Evolutionary conservation across 92 coral and sea anemone genomes (phyloP).

Genomic region (Heliopora coerulea): DNA sequence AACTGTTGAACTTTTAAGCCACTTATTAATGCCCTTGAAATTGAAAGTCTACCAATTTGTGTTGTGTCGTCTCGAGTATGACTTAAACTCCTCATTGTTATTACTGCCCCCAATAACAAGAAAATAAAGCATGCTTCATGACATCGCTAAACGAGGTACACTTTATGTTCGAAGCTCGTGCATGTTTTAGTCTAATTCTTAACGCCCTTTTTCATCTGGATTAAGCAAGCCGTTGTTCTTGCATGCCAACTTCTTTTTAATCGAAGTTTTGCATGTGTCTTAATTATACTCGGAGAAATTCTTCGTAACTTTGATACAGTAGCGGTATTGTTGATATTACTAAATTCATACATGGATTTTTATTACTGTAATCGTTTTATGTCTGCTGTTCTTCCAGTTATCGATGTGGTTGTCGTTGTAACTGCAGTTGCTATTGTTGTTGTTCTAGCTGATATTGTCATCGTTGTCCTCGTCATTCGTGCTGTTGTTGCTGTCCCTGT

Average conservation of each 20-base stretch:
- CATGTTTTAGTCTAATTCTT: neutral
- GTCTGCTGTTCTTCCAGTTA: too few relatives aligned
- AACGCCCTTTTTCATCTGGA: neutral
- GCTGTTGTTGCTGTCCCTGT: neutral
- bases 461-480: neutral
- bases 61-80: too few relatives aligned
- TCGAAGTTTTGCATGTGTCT: too few relatives aligned
- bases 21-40: too few relatives aligned
- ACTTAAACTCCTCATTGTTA: too few relatives aligned
- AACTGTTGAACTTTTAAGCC: too few relatives aligned
- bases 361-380: too few relatives aligned
- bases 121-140: neutral
- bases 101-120: too few relatives aligned
- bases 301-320: neutral
- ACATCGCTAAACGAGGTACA: neutral
- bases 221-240: neutral
- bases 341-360: too few relatives aligned
- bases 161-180: neutral
- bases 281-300: too few relatives aligned
- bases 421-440: neutral
- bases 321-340: neutral
- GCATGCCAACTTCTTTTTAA: neutral
- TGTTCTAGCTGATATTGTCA: neutral
- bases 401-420: too few relatives aligned
- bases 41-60: too few relatives aligned